A percentile compares a stretch with the other conserved stretches of the same genome.
These are phyloP conservation scores for Lasioglossum villosulum DNA, from an alignment of 2,888 invertebrate species.

Conservation along the genomic window DNA sequence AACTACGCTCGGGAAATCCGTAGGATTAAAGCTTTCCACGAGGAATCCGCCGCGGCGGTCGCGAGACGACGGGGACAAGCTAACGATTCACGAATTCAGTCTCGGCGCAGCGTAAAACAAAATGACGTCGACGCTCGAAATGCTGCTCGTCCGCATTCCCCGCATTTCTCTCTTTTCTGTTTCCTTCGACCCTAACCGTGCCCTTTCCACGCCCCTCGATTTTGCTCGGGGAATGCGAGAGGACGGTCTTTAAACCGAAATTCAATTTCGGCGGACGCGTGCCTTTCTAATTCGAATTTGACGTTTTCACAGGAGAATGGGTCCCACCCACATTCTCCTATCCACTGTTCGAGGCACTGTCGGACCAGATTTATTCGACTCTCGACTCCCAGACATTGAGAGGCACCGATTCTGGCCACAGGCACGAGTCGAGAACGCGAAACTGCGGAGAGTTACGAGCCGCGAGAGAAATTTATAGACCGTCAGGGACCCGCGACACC, in stretches of 20 bases:
- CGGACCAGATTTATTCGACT: conserved; percentile 39
- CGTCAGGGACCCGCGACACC: conserved; percentile 62
- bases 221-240: conserved; percentile 39
- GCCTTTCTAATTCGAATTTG: conserved; percentile 70
- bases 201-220: conserved; percentile 13
- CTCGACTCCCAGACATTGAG: conserved; percentile 19
- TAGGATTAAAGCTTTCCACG: conserved; percentile 8
- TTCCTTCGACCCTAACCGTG: conserved; percentile 20
- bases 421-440: conserved; percentile 57
- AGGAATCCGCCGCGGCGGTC: conserved; percentile 14
- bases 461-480: conserved; percentile 65
- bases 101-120: conserved; percentile 44
- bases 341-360: neutral
- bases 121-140: conserved; percentile 49
- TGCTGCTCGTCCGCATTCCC: conserved; percentile 15
- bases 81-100: conserved; percentile 51
- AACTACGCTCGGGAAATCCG: neutral
- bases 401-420: conserved; percentile 43
- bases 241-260: conserved; percentile 59
- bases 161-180: conserved; percentile 36
- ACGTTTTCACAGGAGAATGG: conserved; percentile 36
- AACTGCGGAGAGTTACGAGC: conserved; percentile 65
- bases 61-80: neutral
- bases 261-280: conserved; percentile 64
- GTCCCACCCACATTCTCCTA: neutral